phyloP scores from a whole-genome alignment of 1,140 invertebrate genomes.

The Cardiocondyla obscurior region DNA sequence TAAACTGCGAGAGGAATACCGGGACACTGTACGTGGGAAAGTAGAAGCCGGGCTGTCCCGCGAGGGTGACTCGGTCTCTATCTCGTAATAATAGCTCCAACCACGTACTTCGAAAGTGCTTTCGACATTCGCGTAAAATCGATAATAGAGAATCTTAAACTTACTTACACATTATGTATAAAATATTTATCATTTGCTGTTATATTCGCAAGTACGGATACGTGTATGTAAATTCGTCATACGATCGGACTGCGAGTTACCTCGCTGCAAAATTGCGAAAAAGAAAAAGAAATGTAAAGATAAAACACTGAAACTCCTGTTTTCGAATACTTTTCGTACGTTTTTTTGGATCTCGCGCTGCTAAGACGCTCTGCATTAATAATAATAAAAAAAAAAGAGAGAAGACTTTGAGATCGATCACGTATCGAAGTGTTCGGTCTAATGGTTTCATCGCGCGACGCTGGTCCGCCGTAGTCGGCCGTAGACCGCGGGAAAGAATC shows the following conservation, averaged over 20 bases:
- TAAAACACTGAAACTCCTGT: background rate
- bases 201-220: background rate
- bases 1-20: background rate
- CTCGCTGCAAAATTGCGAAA: background rate
- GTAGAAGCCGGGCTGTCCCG: background rate
- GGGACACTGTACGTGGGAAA: constrained; percentile 23
- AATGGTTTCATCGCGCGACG: background rate
- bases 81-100: constrained; percentile 33
- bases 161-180: background rate
- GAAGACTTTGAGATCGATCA: background rate
- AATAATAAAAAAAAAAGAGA: background rate
- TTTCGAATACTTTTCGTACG: background rate
- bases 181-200: background rate
- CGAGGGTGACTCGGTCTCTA: constrained; percentile 11
- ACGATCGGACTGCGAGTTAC: background rate
- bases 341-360: background rate
- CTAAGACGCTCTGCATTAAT: background rate
- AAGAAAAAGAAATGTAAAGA: background rate
- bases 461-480: background rate
- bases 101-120: constrained; percentile 14
- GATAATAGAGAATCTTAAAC: constrained; percentile 26
- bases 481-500: background rate
- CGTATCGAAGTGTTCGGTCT: background rate
- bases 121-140: background rate
- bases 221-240: background rate